A percentile compares a stretch with the other conserved stretches of the same genome.
Evolutionary conservation across 2,797 vertebrate species (phyloP).

Genomic region (Acrocephalus scirpaceus): DNA sequence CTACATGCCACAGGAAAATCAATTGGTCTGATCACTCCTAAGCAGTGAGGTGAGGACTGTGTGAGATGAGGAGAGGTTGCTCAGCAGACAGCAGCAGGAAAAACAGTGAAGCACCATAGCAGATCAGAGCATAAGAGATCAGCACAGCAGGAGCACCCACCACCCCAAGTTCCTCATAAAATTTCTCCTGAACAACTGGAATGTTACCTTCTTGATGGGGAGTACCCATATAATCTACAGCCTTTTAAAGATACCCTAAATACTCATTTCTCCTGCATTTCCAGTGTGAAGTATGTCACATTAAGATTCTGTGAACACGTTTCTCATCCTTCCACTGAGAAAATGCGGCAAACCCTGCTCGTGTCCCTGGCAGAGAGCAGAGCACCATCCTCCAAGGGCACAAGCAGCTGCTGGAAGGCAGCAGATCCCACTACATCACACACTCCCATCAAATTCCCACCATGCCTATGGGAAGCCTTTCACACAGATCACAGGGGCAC

Average conservation of each 20-base stretch:
- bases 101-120: rapidly evolving
- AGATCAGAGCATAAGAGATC: neutral
- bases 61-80: neutral
- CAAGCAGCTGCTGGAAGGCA: neutral
- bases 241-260: neutral
- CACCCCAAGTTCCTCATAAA: neutral
- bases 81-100: neutral
- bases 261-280: neutral
- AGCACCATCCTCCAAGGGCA: neutral
- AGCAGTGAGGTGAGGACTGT: neutral
- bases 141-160: neutral
- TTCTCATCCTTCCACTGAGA: neutral
- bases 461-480: neutral
- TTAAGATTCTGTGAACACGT: neutral
- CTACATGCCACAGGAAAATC: neutral
- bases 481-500: neutral
- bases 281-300: neutral
- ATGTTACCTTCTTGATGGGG: neutral
- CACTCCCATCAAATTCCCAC: neutral
- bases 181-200: neutral
- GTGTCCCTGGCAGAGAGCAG: neutral
- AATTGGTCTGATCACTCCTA: neutral
- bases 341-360: neutral
- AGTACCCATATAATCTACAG: neutral
- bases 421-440: neutral